phyloP scores from a whole-genome alignment of 1,140 invertebrate genomes.

The Rhopalosiphum maidis region DNA sequence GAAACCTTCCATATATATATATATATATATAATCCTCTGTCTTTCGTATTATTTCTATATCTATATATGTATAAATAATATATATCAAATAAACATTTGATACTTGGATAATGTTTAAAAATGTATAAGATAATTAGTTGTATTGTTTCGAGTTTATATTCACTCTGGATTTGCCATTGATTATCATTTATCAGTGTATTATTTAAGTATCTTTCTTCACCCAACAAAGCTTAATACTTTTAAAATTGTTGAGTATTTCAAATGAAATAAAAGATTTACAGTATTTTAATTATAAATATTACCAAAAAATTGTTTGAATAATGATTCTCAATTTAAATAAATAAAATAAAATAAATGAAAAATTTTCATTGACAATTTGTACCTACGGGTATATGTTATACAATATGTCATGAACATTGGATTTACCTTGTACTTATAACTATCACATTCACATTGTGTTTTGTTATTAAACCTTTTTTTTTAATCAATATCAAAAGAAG shows the following conservation, averaged over 20 bases:
- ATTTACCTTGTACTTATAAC: background rate
- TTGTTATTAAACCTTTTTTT: conserved; percentile 21
- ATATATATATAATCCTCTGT: background rate
- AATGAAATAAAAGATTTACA: background rate
- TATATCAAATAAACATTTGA: too few species aligned
- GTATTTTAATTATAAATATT: background rate
- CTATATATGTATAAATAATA: too few species aligned
- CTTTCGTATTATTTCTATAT: too few species aligned
- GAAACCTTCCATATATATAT: background rate
- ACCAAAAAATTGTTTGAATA: background rate
- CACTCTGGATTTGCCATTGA: background rate
- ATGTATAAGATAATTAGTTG: background rate
- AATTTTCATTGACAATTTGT: background rate
- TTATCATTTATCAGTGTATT: background rate
- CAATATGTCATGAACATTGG: background rate
- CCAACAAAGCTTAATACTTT: background rate
- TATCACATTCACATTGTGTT: background rate
- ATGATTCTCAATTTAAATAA: background rate
- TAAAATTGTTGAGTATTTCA: background rate
- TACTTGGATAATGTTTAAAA: too few species aligned
- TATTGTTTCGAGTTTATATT: background rate
- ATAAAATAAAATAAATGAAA: background rate
- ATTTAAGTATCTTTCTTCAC: background rate
- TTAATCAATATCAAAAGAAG: conserved; percentile 15
- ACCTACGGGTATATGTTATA: background rate